Evolutionary conservation across 2,888 invertebrate genomes (phyloP), one percentile per base, ranked within the genome.

Genomic region (Troides aeacus): DNA sequence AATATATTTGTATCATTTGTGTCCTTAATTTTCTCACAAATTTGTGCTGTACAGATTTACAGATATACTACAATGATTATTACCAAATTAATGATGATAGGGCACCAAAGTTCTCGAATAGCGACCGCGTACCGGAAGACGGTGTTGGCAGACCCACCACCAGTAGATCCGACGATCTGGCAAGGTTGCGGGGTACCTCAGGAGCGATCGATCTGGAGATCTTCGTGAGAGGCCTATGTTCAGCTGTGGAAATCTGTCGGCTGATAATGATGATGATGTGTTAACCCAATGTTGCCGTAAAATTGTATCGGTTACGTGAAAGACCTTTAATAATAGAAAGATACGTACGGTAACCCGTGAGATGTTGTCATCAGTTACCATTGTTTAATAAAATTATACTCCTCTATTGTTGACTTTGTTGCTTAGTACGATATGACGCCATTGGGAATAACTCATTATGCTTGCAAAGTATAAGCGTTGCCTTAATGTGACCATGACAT

Each of bases 341-440:
- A 17, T 36, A 21, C 17, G 18, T 64, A 61, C 23, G 64, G 58
- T 60, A 36, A 24, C 42, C n/a, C 53, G 53, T 61, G 56, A 64
- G 36, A 60, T 68, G 58, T 60, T 10, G 56, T 60, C 18, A 24
- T 21, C 50, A 17, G 64, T 64, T 64, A 50, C 42, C 21, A 70
- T 66, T 61, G 62, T 71, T 67, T 67, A 56, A 21, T 57, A 56
- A 17, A 61, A 56, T 59, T 60, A 59, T 62, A 63, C 59, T 73
- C 68, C 72, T 72, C 65, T 64, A 59, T 65, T 71, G 64, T 71
- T 64, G 36, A 61, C 66, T 63, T 63, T 69, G 66, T 72, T 68
- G 64, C 59, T 57, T 64, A 71, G 53, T 58, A 72, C 71, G 46
- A 60, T 61, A 65, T 66, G 59, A 59, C 63, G 58, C 46, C 30